phyloP scores from a whole-genome alignment of 92 coral and sea anemone genomes.

The Umimayanthus chanpuru region DNA sequence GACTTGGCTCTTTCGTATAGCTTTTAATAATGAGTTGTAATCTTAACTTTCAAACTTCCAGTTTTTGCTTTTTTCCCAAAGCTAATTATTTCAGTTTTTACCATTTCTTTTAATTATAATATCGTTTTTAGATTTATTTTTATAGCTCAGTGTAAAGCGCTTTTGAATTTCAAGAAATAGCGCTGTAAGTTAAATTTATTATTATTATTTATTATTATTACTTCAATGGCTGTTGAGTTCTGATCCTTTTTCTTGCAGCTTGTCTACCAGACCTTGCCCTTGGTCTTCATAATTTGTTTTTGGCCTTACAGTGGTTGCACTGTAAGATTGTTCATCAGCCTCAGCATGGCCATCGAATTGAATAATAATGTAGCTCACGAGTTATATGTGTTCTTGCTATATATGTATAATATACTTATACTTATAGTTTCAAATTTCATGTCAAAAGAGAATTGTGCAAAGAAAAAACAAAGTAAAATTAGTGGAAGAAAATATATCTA shows the following conservation, averaged over 20 bases:
- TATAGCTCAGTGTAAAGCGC: no score
- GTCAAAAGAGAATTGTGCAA: background rate
- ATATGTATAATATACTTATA: background rate
- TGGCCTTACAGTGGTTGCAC: constrained; percentile 18
- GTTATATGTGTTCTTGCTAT: constrained; percentile 7
- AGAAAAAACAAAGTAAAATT: background rate
- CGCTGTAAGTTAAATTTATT: no score
- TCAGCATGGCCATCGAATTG: background rate
- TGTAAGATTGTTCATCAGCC: background rate
- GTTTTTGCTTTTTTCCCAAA: no score
- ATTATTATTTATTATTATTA: no score
- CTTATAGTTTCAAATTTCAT: background rate
- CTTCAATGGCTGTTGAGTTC: background rate
- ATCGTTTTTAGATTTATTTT: no score
- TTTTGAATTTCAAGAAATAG: no score
- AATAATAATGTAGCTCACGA: background rate
- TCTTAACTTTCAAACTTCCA: no score
- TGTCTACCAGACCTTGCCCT: constrained; percentile 19
- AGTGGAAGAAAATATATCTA: background rate
- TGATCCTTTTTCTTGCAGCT: constrained; percentile 1
- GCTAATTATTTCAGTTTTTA: no score
- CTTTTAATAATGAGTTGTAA: no score
- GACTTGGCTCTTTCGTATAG: no score
- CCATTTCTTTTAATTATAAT: no score
- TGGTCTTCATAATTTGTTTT: constrained; percentile 12